Conservation (phyloP, 2,797 vertebrate species). For the Centropyge bicolor region DNA sequence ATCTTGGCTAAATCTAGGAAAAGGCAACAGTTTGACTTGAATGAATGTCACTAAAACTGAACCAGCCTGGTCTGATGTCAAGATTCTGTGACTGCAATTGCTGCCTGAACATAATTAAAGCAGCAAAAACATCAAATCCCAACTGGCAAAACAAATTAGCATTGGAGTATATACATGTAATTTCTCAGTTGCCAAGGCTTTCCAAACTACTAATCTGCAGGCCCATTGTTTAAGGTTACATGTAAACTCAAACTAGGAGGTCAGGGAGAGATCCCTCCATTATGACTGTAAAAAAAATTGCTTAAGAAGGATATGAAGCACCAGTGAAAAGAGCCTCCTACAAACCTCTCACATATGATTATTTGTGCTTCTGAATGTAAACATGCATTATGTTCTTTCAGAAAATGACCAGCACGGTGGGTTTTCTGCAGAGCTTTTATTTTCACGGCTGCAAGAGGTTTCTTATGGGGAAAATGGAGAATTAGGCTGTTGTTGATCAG, state of each 20-base stretch:
- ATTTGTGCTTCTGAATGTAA: not conserved
- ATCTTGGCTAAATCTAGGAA: not conserved
- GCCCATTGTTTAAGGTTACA: not conserved
- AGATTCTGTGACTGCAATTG: conserved; percentile 6
- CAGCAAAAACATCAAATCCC: not conserved
- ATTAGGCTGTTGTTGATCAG: not conserved
- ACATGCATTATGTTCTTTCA: not conserved
- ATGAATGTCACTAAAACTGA: no score
- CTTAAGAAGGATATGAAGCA: not conserved
- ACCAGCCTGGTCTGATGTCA: not conserved
- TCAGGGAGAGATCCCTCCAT: not conserved
- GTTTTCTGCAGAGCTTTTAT: not conserved
- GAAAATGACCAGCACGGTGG: not conserved
- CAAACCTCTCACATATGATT: not conserved
- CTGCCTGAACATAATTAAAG: conserved; percentile 4
- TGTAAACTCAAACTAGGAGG: not conserved
- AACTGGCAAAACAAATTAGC: conserved; percentile 5
- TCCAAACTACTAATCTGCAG: not conserved
- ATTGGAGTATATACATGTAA: not conserved
- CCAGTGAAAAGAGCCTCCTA: not conserved
- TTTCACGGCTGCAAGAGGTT: not conserved
- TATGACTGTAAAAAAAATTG: not conserved
- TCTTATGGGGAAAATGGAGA: not conserved
- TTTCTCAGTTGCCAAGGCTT: not conserved
- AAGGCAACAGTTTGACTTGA: no score